phyloP scores from a whole-genome alignment of 2,113 vertebrate species.

The Formicarius rufipectus region DNA sequence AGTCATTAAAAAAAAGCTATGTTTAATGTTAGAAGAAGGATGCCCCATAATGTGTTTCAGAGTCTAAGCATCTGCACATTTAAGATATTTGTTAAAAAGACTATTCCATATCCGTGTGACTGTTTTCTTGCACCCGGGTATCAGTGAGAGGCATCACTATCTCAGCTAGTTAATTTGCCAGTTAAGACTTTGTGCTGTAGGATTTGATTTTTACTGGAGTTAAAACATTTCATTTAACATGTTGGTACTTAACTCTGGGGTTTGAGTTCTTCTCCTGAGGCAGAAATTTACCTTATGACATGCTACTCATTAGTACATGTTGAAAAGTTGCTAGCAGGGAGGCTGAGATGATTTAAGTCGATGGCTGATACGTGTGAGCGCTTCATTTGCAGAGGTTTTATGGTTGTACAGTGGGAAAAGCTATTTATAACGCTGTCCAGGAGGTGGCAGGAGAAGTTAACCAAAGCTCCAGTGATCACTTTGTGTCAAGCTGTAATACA shows the following conservation, averaged over 20 bases:
- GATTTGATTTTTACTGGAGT: background rate
- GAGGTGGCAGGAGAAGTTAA: constrained; percentile 76
- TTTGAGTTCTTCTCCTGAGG: background rate
- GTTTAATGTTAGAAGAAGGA: background rate
- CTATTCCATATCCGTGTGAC: background rate
- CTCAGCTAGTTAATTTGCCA: background rate
- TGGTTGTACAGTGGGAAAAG: background rate
- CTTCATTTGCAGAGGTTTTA: background rate
- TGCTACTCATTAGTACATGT: background rate
- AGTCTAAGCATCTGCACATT: background rate
- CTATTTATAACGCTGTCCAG: constrained; percentile 20
- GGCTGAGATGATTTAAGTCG: background rate
- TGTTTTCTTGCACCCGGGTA: background rate
- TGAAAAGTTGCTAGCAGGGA: background rate
- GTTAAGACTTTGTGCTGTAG: background rate
- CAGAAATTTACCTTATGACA: background rate
- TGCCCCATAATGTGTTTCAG: background rate
- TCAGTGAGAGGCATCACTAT: background rate
- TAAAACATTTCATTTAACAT: background rate
- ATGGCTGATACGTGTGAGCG: accelerated
- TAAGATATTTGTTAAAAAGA: background rate
- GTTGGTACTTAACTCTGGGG: background rate
- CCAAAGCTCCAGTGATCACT: background rate
- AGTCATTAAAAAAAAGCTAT: background rate
- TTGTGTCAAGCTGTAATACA: accelerated